Percentiles rank a stretch among this genome's conserved stretches.
Conservation (phyloP, 2,888 invertebrate genomes). For the Trichacis sp. region DNA sequence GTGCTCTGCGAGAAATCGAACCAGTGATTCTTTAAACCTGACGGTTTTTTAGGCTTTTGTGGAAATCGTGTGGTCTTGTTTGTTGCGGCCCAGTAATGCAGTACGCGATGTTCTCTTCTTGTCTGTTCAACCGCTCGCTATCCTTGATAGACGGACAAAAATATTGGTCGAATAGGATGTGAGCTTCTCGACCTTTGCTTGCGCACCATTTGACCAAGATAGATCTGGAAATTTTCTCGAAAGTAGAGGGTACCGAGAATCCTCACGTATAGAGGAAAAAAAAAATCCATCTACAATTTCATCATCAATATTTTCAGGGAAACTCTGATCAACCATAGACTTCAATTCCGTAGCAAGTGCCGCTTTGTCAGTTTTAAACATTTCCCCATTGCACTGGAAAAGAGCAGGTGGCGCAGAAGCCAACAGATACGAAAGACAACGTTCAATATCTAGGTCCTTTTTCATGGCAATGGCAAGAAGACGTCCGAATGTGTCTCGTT, state of each 20-base stretch:
- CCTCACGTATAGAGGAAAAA: too few relatives aligned
- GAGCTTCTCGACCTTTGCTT: not conserved
- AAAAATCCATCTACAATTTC: constrained; percentile 47
- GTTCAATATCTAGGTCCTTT: constrained; percentile 54
- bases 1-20: not conserved
- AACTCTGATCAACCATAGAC: constrained; percentile 17
- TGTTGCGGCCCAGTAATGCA: constrained; percentile 44
- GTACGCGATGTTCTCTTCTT: constrained; percentile 43
- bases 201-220: constrained; percentile 2
- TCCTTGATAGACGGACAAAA: constrained; percentile 7
- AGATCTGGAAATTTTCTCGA: not conserved
- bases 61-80: constrained; percentile 47
- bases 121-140: not conserved
- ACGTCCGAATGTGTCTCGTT: constrained; percentile 22
- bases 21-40: constrained; percentile 44
- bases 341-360: constrained; percentile 23
- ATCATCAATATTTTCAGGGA: constrained; percentile 16
- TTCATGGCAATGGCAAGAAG: constrained; percentile 49
- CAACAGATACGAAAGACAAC: constrained; percentile 51
- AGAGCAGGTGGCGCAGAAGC: constrained; percentile 29
- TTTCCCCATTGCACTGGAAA: constrained; percentile 18
- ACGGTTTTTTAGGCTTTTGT: constrained; percentile 40
- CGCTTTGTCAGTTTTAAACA: constrained; percentile 31
- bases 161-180: constrained; percentile 7
- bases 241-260: too few relatives aligned